Percentiles rank a stretch among this genome's conserved stretches.
These are phyloP conservation scores for Eubucco bourcierii DNA, from an alignment of 2,113 vertebrate species.

Conservation along the genomic window DNA sequence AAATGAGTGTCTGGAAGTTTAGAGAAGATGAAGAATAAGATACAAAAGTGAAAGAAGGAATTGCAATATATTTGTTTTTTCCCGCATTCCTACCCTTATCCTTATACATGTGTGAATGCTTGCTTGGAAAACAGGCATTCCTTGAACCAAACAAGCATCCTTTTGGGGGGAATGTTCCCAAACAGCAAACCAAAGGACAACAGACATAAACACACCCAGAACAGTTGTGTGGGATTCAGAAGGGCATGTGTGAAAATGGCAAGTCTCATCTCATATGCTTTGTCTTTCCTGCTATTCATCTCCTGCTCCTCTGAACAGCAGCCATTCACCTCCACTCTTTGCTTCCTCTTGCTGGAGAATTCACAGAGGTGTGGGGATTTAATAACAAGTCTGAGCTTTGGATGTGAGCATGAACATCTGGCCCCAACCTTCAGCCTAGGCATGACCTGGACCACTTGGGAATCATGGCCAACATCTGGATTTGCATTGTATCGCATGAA, in stretches of 20 bases:
- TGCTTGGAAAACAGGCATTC: neutral
- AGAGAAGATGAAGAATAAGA: neutral
- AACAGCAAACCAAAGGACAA: neutral
- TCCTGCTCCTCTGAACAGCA: neutral
- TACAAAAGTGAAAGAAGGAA: neutral
- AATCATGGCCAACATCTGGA: neutral
- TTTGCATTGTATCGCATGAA: neutral
- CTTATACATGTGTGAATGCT: neutral
- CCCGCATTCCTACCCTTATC: neutral
- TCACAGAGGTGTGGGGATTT: neutral
- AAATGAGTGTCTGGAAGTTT: neutral
- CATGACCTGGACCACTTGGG: neutral
- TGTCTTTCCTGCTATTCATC: neutral
- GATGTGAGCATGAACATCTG: neutral
- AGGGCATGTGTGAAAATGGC: neutral
- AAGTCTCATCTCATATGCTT: neutral
- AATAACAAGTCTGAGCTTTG: neutral
- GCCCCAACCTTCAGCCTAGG: neutral
- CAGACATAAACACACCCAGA: neutral
- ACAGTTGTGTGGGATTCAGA: neutral
- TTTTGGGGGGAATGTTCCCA: neutral
- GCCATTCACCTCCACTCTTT: neutral
- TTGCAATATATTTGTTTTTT: neutral
- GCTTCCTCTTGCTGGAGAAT: neutral
- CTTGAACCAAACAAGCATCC: neutral